Percentiles rank a stretch among this genome's conserved stretches.
phyloP scores from a whole-genome alignment of 2,888 invertebrate species.

The Schizaphis graminum region DNA sequence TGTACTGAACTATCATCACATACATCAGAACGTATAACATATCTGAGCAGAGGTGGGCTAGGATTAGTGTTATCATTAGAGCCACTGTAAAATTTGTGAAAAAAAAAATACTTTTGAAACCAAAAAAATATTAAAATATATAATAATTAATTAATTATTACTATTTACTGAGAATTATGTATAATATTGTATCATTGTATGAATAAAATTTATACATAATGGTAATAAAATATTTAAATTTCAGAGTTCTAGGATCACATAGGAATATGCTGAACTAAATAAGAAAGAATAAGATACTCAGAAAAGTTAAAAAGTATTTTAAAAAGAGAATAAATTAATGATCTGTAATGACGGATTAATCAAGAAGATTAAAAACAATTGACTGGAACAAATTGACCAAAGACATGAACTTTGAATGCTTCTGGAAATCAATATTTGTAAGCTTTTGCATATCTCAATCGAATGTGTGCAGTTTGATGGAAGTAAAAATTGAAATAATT shows the following conservation, averaged over 20 bases:
- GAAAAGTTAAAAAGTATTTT: neutral
- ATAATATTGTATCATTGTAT: neutral
- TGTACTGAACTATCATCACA: neutral
- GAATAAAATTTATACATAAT: neutral
- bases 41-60: neutral
- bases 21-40: neutral
- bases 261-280: too few species aligned
- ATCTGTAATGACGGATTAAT: neutral
- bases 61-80: neutral
- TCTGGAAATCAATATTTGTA: too few species aligned
- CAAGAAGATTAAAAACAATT: too few species aligned
- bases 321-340: neutral
- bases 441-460: too few species aligned
- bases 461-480: too few species aligned
- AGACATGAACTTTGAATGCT: too few species aligned
- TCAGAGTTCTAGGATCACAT: too few species aligned
- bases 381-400: too few species aligned
- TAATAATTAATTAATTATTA: neutral
- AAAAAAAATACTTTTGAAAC: neutral
- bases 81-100: constrained; percentile 1
- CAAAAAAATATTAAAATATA: neutral
- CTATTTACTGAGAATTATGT: neutral
- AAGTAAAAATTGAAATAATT: too few species aligned
- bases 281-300: too few species aligned
- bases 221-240: too few species aligned